These are phyloP conservation scores for Plumapathes pennacea DNA, from an alignment of 92 coral and sea anemone genomes.

Conservation along the genomic window DNA sequence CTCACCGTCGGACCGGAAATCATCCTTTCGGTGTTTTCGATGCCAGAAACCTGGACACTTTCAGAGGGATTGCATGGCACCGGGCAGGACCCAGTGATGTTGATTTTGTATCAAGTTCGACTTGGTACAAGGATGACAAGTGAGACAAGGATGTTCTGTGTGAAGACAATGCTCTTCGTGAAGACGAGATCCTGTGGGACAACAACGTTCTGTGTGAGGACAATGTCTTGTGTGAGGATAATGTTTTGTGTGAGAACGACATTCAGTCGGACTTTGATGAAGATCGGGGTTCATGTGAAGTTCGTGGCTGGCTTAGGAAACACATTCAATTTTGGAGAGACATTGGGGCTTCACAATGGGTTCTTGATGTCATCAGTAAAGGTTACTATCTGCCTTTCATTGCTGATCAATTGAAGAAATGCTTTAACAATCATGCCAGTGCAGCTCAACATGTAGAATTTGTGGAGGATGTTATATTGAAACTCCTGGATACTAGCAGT, in stretches of 20 bases:
- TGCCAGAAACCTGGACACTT: slow-evolving; percentile 46
- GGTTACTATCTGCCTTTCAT: slow-evolving; percentile 53
- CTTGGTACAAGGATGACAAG: background rate
- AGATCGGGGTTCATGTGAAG: slow-evolving; percentile 29
- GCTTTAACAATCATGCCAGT: slow-evolving; percentile 32
- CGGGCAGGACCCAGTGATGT: slow-evolving; percentile 6
- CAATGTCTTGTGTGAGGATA: background rate
- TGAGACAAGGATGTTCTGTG: background rate
- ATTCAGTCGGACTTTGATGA: no score
- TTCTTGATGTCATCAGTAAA: slow-evolving; percentile 20
- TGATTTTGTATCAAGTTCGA: no score
- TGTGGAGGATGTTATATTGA: slow-evolving; percentile 30
- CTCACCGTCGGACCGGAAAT: no score
- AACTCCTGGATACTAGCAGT: slow-evolving; percentile 20
- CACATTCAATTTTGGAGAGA: slow-evolving; percentile 29
- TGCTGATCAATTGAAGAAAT: slow-evolving; percentile 8
- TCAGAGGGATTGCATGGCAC: slow-evolving; percentile 39
- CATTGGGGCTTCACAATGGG: slow-evolving; percentile 53
- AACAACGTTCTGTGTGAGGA: slow-evolving; percentile 1
- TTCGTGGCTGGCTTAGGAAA: slow-evolving; percentile 33
- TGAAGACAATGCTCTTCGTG: background rate
- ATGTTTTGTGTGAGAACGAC: slow-evolving; percentile 1
- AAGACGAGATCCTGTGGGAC: background rate
- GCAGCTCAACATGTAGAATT: slow-evolving; percentile 17
- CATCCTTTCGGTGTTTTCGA: slow-evolving; percentile 49